Evolutionary conservation across 2,888 invertebrate genomes (phyloP), one percentile per base, ranked within the genome.

Genomic region (Hybos culiciformis): DNA sequence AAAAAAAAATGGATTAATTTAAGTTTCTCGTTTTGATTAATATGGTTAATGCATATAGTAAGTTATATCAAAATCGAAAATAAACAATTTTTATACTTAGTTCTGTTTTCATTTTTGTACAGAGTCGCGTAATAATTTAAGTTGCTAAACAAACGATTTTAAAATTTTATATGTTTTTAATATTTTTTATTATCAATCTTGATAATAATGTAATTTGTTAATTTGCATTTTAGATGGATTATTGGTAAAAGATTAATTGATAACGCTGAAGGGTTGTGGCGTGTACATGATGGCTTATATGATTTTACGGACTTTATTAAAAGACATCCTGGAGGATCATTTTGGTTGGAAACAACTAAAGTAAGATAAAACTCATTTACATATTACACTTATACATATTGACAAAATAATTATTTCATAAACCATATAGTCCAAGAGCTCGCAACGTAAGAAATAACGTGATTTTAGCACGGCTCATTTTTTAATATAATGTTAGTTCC

Each of bases 241-340:
- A 65, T 70, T 33, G 79, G 77, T 3, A 80, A 81, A 56, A 69
- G 70, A 14, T 59, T 69, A 53, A 77, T 79, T 50, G 84, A 84
- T 51, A 78, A 78, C 4, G 81, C 82, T 1, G 82, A 83, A 59
- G 77, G 75, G n/a, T 61, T 84, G 4, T 87, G 87, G 87, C 71
- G 87, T 50, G 72, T 87, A 17, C 70, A 80, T 51, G 73, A 86
- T 61, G 69, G 70, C 36, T 67, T 96, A 18, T 96, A 94, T 62
- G 88, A 96, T 65, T 72, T 97, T 19, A 77, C 78, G 0, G 71
- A 74, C 17, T 97, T 91, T 60, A 69, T 84, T 5, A 63, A 76
- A 4, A 71, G 68, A 37, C 96, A 96, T 70, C 96, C 94, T 1
- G 91, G 92, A 26, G 88, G 93, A 2, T 55, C 69, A 0, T 79